Evolutionary conservation across 2,888 invertebrate genomes (phyloP).

Genomic region (Onthophagus sagittarius): DNA sequence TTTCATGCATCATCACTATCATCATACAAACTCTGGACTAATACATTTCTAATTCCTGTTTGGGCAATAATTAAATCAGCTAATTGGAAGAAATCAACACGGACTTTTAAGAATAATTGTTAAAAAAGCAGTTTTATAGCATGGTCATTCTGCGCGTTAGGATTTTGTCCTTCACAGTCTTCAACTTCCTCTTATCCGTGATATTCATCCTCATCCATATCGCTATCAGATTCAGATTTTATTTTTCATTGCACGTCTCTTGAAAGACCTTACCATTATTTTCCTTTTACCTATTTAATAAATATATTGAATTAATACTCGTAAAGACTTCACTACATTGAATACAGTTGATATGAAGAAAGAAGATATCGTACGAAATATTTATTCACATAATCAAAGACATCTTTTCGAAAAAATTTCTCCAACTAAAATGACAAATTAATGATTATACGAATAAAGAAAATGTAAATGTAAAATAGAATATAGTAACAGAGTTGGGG

Average conservation of each 20-base stretch:
- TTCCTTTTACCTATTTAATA: not conserved
- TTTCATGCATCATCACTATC: constrained; percentile 65
- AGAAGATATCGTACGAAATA: no score
- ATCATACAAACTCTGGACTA: constrained; percentile 72
- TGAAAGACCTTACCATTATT: constrained; percentile 39
- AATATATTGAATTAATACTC: not conserved
- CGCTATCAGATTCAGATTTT: constrained; percentile 27
- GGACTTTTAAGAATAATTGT: constrained; percentile 81
- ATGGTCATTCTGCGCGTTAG: constrained; percentile 78
- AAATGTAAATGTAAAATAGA: not conserved
- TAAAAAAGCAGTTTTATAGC: constrained; percentile 80
- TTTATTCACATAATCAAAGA: no score
- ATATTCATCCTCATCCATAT: constrained; percentile 37
- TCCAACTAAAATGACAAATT: no score
- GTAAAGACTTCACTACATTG: not conserved
- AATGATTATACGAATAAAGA: no score
- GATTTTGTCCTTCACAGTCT: constrained; percentile 84
- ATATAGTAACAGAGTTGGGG: not conserved
- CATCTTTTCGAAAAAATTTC: no score
- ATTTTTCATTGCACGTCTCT: constrained; percentile 31
- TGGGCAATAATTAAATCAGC: constrained; percentile 82
- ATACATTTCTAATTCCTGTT: constrained; percentile 83
- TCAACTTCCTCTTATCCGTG: constrained; percentile 61
- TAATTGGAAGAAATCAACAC: constrained; percentile 73
- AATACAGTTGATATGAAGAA: no score